phyloP scores from a whole-genome alignment of 1,140 invertebrate species.

The Polypedilum pembai region DNA sequence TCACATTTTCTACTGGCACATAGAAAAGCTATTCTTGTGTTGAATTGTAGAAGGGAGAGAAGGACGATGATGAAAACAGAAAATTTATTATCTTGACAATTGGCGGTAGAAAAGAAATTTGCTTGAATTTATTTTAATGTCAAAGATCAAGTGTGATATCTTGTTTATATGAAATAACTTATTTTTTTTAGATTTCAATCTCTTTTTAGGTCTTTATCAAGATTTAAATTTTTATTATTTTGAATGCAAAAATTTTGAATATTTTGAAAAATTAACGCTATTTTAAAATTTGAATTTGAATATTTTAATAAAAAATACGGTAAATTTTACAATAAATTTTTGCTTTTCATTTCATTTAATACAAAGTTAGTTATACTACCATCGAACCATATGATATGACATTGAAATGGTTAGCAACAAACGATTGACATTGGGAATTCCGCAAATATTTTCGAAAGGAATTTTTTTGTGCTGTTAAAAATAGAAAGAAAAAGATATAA shows the following conservation, averaged over 20 bases:
- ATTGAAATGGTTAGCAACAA: not conserved
- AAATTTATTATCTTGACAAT: not conserved
- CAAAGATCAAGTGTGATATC: not conserved
- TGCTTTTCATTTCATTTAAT: too few relatives aligned
- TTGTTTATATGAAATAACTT: not conserved
- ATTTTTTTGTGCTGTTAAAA: not conserved
- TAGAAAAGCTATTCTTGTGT: too few relatives aligned
- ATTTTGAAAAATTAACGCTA: too few relatives aligned
- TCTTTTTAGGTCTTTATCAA: too few relatives aligned
- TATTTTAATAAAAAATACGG: too few relatives aligned
- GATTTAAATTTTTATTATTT: too few relatives aligned
- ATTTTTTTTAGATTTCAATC: too few relatives aligned
- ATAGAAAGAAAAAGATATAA: not conserved
- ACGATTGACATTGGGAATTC: conserved; percentile 4
- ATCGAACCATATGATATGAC: not conserved
- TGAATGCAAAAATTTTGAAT: too few relatives aligned
- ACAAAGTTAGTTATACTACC: too few relatives aligned
- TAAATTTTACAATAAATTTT: too few relatives aligned
- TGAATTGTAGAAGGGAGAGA: too few relatives aligned
- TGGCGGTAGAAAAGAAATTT: not conserved
- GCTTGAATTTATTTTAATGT: not conserved
- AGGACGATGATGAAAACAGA: not conserved
- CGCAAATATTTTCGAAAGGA: not conserved
- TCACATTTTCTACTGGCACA: not conserved
- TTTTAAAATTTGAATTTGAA: too few relatives aligned